Evolutionary conservation across 2,113 vertebrate genomes (phyloP).

Genomic region (Numida meleagris): DNA sequence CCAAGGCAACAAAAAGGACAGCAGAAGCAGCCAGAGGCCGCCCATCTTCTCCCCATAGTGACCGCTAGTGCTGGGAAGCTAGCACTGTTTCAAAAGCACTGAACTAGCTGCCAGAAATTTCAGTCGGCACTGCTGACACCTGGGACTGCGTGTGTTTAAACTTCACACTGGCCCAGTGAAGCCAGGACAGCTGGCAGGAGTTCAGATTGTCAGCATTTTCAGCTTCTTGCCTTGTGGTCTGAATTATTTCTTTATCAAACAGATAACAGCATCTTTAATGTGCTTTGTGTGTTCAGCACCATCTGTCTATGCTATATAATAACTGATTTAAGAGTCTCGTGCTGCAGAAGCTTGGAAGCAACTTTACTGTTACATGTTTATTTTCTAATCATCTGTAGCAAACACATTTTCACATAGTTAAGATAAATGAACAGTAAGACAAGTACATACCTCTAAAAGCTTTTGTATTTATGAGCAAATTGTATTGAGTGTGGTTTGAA

Average conservation of each 20-base stretch:
- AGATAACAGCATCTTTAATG: conserved; percentile 32
- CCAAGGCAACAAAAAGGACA: conserved; percentile 55
- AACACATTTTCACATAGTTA: neutral
- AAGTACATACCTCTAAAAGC: neutral
- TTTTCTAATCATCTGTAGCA: neutral
- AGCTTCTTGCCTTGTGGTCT: conserved; percentile 49
- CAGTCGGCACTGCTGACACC: conserved; percentile 41
- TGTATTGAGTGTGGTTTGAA: neutral
- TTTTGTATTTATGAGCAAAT: neutral
- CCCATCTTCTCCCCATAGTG: conserved; percentile 42
- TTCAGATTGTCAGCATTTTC: conserved; percentile 59
- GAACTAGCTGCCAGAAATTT: conserved; percentile 42
- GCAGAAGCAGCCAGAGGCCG: conserved; percentile 40
- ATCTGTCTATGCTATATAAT: neutral
- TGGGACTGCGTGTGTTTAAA: conserved; percentile 54
- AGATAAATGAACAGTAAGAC: neutral
- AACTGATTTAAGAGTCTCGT: neutral
- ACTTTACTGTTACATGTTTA: neutral
- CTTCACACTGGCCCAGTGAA: conserved; percentile 29
- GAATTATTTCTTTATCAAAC: conserved; percentile 51
- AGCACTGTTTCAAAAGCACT: conserved; percentile 33
- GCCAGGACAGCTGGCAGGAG: conserved; percentile 13
- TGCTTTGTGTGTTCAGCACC: neutral
- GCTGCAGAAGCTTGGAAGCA: neutral
- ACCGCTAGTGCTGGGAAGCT: conserved; percentile 47